Evolutionary conservation across 2,113 vertebrate genomes (phyloP).

Genomic region (Chionis minor): DNA sequence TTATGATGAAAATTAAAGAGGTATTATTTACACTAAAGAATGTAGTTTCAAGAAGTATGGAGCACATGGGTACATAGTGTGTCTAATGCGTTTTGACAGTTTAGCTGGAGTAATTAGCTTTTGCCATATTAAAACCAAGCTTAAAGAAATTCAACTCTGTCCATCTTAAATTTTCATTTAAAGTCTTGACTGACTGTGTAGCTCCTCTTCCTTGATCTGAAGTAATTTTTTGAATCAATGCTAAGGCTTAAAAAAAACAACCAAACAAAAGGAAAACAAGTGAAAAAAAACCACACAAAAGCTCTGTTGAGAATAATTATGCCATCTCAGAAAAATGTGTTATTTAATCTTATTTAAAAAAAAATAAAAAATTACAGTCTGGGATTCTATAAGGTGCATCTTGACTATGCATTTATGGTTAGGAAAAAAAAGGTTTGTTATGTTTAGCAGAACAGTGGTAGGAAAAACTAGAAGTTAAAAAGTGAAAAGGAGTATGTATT

Average conservation of each 20-base stretch:
- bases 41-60: neutral
- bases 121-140: neutral
- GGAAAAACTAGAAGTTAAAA: neutral
- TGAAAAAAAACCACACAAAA: neutral
- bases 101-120: neutral
- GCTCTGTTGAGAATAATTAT: neutral
- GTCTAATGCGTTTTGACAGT: neutral
- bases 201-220: neutral
- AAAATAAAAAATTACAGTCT: neutral
- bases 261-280: neutral
- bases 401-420: neutral
- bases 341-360: neutral
- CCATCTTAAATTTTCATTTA: neutral
- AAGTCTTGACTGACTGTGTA: neutral
- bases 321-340: neutral
- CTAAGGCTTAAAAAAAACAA: neutral
- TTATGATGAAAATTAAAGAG: neutral
- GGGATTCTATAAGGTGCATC: neutral
- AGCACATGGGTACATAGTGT: neutral
- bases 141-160: neutral
- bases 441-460: neutral
- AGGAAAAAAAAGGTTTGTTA: neutral
- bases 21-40: neutral
- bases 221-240: neutral
- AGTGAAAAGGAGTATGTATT: neutral